Conservation (phyloP, 1,140 invertebrate species). For the Zaprionus ornatus region DNA sequence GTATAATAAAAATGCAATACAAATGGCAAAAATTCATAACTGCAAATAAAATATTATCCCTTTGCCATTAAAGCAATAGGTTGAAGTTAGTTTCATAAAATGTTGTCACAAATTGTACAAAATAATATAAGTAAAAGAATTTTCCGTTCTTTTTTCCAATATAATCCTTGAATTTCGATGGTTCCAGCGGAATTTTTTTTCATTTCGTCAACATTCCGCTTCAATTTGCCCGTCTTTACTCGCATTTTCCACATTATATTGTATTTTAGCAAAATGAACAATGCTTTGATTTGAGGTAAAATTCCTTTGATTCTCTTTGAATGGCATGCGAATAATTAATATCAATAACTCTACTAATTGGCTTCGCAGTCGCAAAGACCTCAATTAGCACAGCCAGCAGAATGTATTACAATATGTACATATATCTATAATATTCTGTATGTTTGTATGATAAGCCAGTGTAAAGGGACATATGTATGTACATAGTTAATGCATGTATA, state of each 20-base stretch:
- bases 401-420: not conserved
- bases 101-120: too few relatives aligned
- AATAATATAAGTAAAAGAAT: too few relatives aligned
- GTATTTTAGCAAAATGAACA: not conserved
- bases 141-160: not conserved
- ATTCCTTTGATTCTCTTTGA: not conserved
- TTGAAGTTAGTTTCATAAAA: too few relatives aligned
- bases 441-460: too few relatives aligned
- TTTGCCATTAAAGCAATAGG: too few relatives aligned
- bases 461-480: not conserved
- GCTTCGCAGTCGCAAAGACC: not conserved
- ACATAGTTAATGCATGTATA: not conserved
- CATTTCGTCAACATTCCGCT: not conserved
- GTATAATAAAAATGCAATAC: too few relatives aligned
- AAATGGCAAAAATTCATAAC: not conserved
- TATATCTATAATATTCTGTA: too few relatives aligned
- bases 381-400: not conserved
- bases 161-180: too few relatives aligned
- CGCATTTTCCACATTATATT: not conserved
- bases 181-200: not conserved
- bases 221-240: not conserved
- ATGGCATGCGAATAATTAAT: not conserved
- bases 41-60: conserved; percentile 4
- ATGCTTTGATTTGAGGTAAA: not conserved
- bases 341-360: not conserved